These are phyloP conservation scores for Amphibalanus amphitrite DNA, from an alignment of 1,140 invertebrate genomes.

Conservation along the genomic window DNA sequence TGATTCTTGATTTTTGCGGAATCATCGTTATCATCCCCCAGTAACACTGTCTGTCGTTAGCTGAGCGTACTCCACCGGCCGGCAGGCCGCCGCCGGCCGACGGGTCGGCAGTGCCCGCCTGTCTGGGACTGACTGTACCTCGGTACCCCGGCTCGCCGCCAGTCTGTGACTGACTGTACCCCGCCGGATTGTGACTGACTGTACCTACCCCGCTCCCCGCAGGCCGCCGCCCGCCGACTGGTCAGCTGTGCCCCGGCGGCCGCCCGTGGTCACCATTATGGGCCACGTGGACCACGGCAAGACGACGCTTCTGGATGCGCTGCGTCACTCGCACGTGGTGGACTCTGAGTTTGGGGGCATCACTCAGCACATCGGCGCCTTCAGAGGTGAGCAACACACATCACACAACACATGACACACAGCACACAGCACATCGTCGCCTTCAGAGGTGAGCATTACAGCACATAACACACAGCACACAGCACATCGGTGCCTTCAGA, in stretches of 20 bases:
- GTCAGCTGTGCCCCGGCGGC: constrained; percentile 41
- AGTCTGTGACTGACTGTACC: no score
- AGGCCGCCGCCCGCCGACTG: constrained; percentile 40
- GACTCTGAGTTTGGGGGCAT: constrained; percentile 95
- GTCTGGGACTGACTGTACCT: no score
- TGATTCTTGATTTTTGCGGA: no score
- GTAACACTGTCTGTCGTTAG: no score
- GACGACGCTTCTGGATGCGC: constrained; percentile 83
- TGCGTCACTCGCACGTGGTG: constrained; percentile 72
- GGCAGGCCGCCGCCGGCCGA: no score
- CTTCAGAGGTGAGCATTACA: constrained; percentile 55
- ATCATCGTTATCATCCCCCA: no score
- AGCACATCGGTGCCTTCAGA: neutral
- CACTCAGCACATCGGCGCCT: constrained; percentile 98
- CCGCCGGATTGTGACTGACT: no score
- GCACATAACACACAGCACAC: no score
- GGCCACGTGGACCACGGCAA: constrained; percentile 99
- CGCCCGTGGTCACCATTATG: constrained; percentile 94
- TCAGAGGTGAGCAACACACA: constrained; percentile 44
- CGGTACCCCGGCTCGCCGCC: no score
- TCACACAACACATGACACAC: no score
- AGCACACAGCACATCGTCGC: constrained; percentile 99
- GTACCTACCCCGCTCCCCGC: neutral
- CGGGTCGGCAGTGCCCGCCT: no score
- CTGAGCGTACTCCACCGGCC: no score